Base-by-base conservation (phyloP, 2,113 vertebrate species). In the Lasiurus cinereus region DNA sequence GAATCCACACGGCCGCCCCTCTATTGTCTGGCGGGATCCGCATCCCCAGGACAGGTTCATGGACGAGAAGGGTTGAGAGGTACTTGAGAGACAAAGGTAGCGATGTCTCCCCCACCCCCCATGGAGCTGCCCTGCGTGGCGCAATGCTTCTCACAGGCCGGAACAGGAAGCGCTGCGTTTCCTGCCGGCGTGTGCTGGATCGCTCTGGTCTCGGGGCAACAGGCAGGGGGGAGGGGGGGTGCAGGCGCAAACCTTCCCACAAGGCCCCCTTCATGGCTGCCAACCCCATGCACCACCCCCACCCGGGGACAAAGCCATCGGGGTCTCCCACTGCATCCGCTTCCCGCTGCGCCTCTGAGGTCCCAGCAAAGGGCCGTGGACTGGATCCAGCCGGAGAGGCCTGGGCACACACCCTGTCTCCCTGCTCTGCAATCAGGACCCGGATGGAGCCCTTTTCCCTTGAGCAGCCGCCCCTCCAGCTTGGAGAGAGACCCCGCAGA, bases 111-210 rank as follows among this genome's bases (percentile, higher is more conserved):
- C 76, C 91, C 87, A 73, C 21, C 56, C 46, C 5, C 46, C 46
- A 46, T 46, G 46, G 66, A 59, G 14, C 18, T 46, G 62, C 13
- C 31, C 36, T 16, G 6, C 5, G 11, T 24, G 89, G 88, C 89
- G 92, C 33, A 95, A 92, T 62, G 88, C 94, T 98, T 96, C 90
- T 96, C 96, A 91, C 21, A 43, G 76, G 14, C 86, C 56, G 72
- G 96, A 97, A 98, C 97, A 98, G 98, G 97, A 98, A 98, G 97
- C 69, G 36, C 10, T 94, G 96, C 95, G 93, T 91, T 97, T 96
- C 97, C 97, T 21, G 94, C 94, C 97, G 82, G 76, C 66, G 24
- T 67, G 90, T 50, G 24, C 90, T 94, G 93, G 70, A 69, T 78
- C 92, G 74, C 64, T 86, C 86, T 27, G 95, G 90, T 97, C 97